Conservation (phyloP, 2,888 invertebrate species). For the Mesorhabditis sp. region DNA sequence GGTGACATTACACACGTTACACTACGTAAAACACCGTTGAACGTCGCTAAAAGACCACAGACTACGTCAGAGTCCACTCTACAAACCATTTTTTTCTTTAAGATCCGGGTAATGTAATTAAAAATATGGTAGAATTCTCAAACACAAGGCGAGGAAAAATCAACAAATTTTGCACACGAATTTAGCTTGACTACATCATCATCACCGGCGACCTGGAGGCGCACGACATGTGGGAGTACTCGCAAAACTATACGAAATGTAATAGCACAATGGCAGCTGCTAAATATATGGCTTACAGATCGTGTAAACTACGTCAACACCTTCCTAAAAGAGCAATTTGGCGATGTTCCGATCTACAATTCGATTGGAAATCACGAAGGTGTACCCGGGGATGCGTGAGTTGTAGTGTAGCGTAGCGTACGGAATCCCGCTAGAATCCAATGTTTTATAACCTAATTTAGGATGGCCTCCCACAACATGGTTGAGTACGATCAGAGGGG, state of each 20-base stretch:
- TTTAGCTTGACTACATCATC: conserved; percentile 68
- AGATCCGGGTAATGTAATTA: too few species aligned
- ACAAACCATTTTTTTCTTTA: too few species aligned
- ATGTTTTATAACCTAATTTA: conserved; percentile 10
- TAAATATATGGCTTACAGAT: too few species aligned
- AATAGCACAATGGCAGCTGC: too few species aligned
- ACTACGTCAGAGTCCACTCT: too few species aligned
- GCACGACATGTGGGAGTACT: conserved; percentile 87
- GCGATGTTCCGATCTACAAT: conserved; percentile 80
- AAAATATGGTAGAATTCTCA: too few species aligned
- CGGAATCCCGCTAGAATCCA: not conserved
- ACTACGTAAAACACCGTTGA: too few species aligned
- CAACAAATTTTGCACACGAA: too few species aligned
- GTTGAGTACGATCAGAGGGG: conserved; percentile 40
- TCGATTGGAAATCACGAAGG: conserved; percentile 93
- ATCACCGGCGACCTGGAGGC: conserved; percentile 96
- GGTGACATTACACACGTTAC: too few species aligned
- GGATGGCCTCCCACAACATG: conserved; percentile 61
- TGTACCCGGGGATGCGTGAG: conserved; percentile 84
- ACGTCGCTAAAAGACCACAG: too few species aligned
- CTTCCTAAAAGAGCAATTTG: conserved; percentile 66
- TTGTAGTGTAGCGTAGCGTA: not conserved
- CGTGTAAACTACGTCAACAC: too few species aligned
- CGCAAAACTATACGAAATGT: conserved; percentile 54
- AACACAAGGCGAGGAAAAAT: too few species aligned